Evolutionary conservation across 2,797 vertebrate genomes (phyloP).

Genomic region (Potorous gilbertii): DNA sequence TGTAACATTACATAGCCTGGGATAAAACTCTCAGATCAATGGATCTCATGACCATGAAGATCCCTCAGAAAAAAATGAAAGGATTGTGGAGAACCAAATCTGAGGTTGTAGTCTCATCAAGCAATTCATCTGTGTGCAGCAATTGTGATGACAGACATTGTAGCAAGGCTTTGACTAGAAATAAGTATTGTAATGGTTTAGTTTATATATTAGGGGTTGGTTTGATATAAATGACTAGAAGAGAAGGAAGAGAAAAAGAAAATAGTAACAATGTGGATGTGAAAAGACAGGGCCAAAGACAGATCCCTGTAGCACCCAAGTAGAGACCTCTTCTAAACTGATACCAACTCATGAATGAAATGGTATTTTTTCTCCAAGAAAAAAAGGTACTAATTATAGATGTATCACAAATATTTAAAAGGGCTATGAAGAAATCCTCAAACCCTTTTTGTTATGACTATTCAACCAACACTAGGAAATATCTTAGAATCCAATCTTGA

Average conservation of each 20-base stretch:
- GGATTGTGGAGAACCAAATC: constrained; percentile 17
- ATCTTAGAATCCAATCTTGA: neutral
- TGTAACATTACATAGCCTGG: neutral
- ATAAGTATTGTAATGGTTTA: neutral
- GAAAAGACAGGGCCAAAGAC: neutral
- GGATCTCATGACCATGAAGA: constrained; percentile 39
- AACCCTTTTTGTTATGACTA: neutral
- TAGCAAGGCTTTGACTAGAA: neutral
- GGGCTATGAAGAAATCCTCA: neutral
- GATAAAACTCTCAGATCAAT: constrained; percentile 14
- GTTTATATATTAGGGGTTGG: neutral
- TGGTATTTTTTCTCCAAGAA: neutral
- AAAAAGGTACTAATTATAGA: neutral
- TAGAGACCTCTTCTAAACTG: neutral
- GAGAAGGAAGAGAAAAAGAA: neutral
- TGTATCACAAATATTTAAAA: neutral
- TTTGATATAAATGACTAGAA: neutral
- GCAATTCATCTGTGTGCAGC: neutral
- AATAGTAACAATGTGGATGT: neutral
- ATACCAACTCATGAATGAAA: neutral
- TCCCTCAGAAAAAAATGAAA: constrained; percentile 14
- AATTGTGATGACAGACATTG: neutral
- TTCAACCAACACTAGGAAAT: neutral
- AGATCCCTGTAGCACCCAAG: neutral
- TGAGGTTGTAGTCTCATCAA: neutral